Percentiles rank a stretch among this genome's conserved stretches.
Evolutionary conservation across 2,888 invertebrate genomes (phyloP).

Genomic region (Pammene aurita): DNA sequence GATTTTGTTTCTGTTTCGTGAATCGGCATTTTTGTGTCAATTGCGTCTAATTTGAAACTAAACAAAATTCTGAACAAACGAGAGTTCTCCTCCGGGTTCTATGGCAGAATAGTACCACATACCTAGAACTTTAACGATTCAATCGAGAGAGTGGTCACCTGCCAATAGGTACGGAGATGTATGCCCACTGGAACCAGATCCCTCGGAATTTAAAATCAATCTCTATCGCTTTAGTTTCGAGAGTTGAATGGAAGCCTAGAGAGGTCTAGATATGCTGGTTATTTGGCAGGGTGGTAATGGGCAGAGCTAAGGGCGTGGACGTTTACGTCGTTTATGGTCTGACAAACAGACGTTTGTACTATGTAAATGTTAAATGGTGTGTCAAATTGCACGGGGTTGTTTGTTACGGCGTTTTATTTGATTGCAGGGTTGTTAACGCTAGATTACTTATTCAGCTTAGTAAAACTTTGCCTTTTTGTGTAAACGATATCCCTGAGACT

Average conservation of each 20-base stretch:
- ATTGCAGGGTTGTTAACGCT: conserved; percentile 52
- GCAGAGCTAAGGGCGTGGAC: conserved; percentile 67
- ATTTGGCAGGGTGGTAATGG: conserved; percentile 57
- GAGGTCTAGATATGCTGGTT: conserved; percentile 56
- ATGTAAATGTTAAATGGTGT: conserved; percentile 70
- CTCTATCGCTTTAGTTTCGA: conserved; percentile 33
- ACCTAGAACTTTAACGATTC: conserved; percentile 66
- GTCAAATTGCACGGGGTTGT: conserved; percentile 72
- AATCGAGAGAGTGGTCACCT: conserved; percentile 69
- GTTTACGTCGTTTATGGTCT: conserved; percentile 74
- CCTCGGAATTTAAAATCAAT: conserved; percentile 42
- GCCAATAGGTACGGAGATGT: conserved; percentile 61
- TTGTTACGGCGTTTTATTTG: conserved; percentile 65
- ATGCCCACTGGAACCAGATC: conserved; percentile 57
- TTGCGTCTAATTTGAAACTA: too few relatives aligned
- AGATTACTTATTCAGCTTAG: not conserved
- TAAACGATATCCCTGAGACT: not conserved
- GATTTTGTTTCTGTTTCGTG: not conserved
- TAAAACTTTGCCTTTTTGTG: not conserved
- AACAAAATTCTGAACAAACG: conserved; percentile 42
- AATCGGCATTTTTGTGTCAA: not conserved
- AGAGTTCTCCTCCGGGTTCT: conserved; percentile 58
- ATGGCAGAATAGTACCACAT: conserved; percentile 63
- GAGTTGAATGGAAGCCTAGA: conserved; percentile 45
- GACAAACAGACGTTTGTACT: conserved; percentile 69